A percentile compares a stretch with the other conserved stretches of the same genome.
Conservation (phyloP, 2,113 vertebrate genomes). For the Sterna hirundo region DNA sequence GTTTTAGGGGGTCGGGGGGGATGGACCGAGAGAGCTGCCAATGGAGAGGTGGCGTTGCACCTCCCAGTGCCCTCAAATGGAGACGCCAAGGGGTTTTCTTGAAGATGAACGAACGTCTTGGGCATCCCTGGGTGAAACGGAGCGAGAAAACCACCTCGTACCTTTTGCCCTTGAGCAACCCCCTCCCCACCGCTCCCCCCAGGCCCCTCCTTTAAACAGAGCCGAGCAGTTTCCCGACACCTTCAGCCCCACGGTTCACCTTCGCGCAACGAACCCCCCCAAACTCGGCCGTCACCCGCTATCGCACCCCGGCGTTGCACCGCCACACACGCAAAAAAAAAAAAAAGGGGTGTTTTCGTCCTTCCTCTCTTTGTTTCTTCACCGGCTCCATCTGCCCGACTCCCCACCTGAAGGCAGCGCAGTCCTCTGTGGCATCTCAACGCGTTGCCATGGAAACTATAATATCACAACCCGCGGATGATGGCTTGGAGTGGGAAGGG, state of each 20-base stretch:
- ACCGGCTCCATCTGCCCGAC: background rate
- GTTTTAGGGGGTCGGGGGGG: rapidly evolving
- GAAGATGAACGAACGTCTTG: background rate
- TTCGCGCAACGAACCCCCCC: background rate
- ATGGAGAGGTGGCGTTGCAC: background rate
- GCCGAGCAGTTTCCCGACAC: rapidly evolving
- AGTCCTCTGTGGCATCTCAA: conserved; percentile 34
- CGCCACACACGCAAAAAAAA: rapidly evolving
- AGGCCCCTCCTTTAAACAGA: background rate
- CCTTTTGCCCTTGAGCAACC: background rate
- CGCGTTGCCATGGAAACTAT: conserved; percentile 35
- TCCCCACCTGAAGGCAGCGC: conserved; percentile 42
- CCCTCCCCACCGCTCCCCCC: background rate
- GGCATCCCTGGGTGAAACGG: too few species aligned
- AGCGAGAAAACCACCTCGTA: background rate
- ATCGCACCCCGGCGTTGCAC: background rate
- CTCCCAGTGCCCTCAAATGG: background rate
- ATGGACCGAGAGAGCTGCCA: background rate
- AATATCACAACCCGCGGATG: conserved; percentile 1
- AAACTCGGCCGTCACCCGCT: rapidly evolving
- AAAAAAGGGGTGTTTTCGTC: background rate
- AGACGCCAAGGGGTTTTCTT: background rate
- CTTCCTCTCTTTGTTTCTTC: conserved; percentile 2
- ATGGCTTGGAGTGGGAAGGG: background rate
- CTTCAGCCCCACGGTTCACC: rapidly evolving